Evolutionary conservation across 2,113 vertebrate species (phyloP), one percentile per base, ranked within the genome.

Genomic region (Gymnogyps californianus): DNA sequence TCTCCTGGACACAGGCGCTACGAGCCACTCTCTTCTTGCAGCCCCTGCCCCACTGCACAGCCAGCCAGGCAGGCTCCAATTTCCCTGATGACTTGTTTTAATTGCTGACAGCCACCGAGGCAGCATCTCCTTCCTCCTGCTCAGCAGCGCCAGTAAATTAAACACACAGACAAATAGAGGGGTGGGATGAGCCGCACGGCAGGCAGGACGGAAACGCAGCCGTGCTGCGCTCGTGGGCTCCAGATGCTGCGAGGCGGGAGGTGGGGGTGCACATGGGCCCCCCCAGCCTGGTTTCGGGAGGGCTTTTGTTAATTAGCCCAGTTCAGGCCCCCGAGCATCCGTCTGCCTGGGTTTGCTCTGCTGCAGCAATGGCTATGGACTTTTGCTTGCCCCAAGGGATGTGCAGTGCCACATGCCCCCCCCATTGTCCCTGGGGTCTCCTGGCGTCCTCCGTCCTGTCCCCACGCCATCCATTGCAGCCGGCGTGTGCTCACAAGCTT

Each of bases 401-500:
- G 19, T 8, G 7, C 11, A 3, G 18, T 22, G 31, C 20, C 69
- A 13, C 47, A 7, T 25, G 6, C 2, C 5, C 15, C 20, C 31
- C 40, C 9, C 15, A 29, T 9, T 3, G 44, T 28, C 52, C 28
- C 46, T 6, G 36, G 16, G 18, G 44, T 20, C 36, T 24, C n/a
- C 40, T 7, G 1, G 29, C 1, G 1, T 7, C 44, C 80, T 38
- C 11, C 29, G 1, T 16, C 28, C 67, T 8, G 31, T 15, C 79
- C 86, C 65, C 57, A 28, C 3, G 1, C n/a, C 79, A 5, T 6
- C 54, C 32, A 0, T 2, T 4, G 16, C 51, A 22, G 64, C 20
- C 4, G 3, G 19, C 0, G 0, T 2, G n/a, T 6, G 46, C 34
- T n/a, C 46, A 0, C 14, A 8, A 76, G 8, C 38, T n/a, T 3